phyloP scores from a whole-genome alignment of 2,797 vertebrate species.

The Lacerta viridis region DNA sequence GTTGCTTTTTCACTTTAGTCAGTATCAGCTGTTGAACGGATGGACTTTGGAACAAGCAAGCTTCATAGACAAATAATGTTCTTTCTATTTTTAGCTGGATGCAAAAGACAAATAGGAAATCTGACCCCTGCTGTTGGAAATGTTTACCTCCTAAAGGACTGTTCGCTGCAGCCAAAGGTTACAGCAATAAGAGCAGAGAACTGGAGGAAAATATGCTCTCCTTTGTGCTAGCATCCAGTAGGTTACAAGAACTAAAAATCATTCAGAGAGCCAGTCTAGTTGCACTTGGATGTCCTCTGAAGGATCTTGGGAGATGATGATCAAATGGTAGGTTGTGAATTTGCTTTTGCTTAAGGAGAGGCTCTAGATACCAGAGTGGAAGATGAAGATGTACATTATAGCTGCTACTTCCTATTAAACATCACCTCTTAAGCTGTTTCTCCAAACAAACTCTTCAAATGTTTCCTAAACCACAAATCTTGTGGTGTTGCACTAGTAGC shows the following conservation, averaged over 20 bases:
- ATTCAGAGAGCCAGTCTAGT: not conserved
- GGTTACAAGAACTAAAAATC: fast-evolving
- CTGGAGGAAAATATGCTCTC: fast-evolving
- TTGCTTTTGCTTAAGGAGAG: not conserved
- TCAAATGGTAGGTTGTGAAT: not conserved
- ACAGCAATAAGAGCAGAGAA: not conserved
- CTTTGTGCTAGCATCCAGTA: not conserved
- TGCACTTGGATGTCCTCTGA: not conserved
- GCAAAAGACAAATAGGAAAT: slow-evolving; percentile 53
- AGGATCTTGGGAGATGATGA: not conserved
- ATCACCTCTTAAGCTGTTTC: not conserved
- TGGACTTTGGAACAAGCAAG: not conserved
- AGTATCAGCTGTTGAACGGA: not conserved
- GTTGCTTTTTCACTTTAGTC: not conserved
- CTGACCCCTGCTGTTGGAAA: slow-evolving; percentile 1
- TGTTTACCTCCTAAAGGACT: fast-evolving
- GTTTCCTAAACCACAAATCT: not conserved
- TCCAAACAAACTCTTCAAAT: not conserved
- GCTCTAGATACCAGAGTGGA: fast-evolving
- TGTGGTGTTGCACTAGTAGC: not conserved
- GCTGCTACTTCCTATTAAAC: not conserved
- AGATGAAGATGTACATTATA: fast-evolving
- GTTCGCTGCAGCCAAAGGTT: fast-evolving
- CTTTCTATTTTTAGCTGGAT: slow-evolving; percentile 68
- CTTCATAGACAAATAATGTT: not conserved